Conservation (phyloP, 2,888 invertebrate species). For the Mimas tiliae region DNA sequence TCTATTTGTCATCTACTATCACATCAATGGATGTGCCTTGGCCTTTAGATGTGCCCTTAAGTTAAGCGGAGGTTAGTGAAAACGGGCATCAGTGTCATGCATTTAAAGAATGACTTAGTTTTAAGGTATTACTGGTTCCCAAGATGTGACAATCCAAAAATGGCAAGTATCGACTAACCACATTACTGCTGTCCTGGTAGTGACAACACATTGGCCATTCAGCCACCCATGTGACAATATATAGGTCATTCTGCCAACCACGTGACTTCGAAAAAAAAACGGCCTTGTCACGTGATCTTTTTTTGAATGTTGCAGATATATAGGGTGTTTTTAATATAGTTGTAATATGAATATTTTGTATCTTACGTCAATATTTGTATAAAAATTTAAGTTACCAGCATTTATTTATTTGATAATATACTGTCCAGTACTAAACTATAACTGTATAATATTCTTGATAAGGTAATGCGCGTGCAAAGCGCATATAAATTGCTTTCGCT, state of each 20-base stretch:
- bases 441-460: slow-evolving; percentile 20
- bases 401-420: not conserved
- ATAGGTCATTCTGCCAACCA: not conserved
- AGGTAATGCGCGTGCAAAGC: slow-evolving; percentile 13
- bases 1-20: too few species aligned
- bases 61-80: too few species aligned
- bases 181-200: too few species aligned
- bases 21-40: too few species aligned
- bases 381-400: not conserved
- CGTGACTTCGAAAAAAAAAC: not conserved
- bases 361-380: not conserved
- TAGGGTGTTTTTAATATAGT: not conserved
- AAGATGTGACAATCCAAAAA: not conserved
- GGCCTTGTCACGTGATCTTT: not conserved
- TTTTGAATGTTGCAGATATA: not conserved
- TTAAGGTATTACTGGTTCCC: not conserved
- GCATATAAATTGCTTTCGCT: slow-evolving; percentile 28
- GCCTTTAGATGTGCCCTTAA: too few species aligned
- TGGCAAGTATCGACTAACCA: too few species aligned
- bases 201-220: not conserved
- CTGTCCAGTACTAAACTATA: not conserved
- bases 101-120: too few species aligned
- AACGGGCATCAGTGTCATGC: too few species aligned
- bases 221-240: not conserved
- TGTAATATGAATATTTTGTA: not conserved